These are phyloP conservation scores for Dipodomys stephensi DNA, from an alignment of 2,113 vertebrate species.

Conservation along the genomic window DNA sequence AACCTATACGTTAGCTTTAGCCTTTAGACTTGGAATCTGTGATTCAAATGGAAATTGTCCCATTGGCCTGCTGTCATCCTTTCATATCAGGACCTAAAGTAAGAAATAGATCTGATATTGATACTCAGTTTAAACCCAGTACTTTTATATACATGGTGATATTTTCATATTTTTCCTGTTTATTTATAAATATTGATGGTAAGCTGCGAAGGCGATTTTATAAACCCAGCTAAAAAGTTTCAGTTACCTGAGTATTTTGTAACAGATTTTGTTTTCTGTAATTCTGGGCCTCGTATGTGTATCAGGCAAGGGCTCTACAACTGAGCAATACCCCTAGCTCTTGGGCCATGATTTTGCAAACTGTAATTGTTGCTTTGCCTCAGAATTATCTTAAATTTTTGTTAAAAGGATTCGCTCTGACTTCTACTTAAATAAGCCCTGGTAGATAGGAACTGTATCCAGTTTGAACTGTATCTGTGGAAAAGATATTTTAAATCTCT, in stretches of 20 bases:
- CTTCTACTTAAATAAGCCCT: neutral
- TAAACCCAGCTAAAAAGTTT: constrained; percentile 1
- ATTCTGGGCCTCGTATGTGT: neutral
- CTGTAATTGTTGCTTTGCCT: neutral
- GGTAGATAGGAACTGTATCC: neutral
- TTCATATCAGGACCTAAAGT: neutral
- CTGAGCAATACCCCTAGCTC: neutral
- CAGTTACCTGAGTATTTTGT: neutral
- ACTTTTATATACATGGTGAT: neutral
- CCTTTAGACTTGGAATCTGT: neutral
- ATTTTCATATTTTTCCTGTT: neutral
- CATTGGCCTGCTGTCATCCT: neutral
- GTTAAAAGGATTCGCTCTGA: neutral
- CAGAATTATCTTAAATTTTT: constrained; percentile 22
- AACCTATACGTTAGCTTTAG: too few species aligned
- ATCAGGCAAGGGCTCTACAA: neutral
- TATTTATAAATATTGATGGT: constrained; percentile 29
- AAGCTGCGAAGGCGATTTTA: constrained; percentile 10
- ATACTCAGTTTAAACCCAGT: neutral
- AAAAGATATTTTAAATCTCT: constrained; percentile 17
- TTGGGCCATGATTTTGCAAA: neutral
- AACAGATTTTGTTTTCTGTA: neutral
- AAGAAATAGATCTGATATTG: neutral
- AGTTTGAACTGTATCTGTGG: neutral
- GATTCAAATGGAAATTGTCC: neutral